phyloP scores from a whole-genome alignment of 1,140 invertebrate species.

The Scylla paramamosain region DNA sequence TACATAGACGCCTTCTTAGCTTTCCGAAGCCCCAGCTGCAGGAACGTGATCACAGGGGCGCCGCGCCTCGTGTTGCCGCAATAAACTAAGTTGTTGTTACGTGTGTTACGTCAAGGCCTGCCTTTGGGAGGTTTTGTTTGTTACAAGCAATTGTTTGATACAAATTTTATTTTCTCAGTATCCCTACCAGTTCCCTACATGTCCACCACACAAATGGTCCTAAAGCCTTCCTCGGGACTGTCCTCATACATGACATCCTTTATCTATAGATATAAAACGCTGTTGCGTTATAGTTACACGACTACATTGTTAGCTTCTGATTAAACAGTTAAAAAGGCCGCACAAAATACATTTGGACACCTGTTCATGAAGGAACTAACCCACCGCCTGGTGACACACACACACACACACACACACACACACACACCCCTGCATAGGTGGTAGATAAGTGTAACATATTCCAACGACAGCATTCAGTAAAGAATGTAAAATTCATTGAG shows the following conservation, averaged over 20 bases:
- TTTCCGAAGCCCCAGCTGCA: no score
- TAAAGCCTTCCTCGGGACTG: background rate
- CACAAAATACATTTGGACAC: background rate
- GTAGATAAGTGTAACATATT: no score
- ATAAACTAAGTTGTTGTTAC: conserved; percentile 24
- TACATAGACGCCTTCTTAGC: no score
- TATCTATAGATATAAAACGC: background rate
- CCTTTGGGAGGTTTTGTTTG: background rate
- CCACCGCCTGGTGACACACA: background rate
- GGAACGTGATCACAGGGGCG: background rate
- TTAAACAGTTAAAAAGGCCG: background rate
- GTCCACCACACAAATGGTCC: background rate
- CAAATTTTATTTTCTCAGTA: background rate
- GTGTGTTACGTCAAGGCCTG: background rate
- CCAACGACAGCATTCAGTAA: no score
- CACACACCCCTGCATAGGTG: no score
- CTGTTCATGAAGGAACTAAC: background rate
- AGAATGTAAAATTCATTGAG: no score
- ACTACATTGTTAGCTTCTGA: background rate
- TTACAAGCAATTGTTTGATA: conserved; percentile 24
- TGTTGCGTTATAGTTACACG: background rate
- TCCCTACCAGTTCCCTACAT: background rate
- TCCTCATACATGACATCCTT: background rate
- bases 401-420: background rate
- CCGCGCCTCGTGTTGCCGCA: background rate